Percentiles rank a stretch among this genome's conserved stretches.
These are phyloP conservation scores for Blennius ocellaris DNA, from an alignment of 2,113 vertebrate genomes.

Conservation along the genomic window DNA sequence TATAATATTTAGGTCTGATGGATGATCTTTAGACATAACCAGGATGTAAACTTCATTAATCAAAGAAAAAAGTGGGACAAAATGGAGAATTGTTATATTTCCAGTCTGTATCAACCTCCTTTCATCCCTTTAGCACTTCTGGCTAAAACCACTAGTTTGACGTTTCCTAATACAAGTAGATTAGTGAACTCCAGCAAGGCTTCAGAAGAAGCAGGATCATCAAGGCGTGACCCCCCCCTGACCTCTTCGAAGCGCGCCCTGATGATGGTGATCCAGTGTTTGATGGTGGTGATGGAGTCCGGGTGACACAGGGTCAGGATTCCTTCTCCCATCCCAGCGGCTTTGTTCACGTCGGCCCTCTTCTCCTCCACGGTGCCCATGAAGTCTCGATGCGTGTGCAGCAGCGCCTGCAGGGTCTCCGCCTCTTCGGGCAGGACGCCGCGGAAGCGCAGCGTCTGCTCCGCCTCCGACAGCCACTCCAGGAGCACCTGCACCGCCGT, in stretches of 20 bases:
- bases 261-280: slow-evolving; percentile 99
- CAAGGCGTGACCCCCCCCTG: slow-evolving; percentile 4
- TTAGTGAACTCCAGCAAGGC: too few species aligned
- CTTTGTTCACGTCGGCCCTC: slow-evolving; percentile 89
- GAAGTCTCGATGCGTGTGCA: slow-evolving; percentile 93
- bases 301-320: slow-evolving; percentile 94
- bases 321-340: slow-evolving; percentile 92
- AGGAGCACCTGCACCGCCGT: slow-evolving; percentile 91
- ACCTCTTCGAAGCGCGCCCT: slow-evolving; percentile 97
- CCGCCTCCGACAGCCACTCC: slow-evolving; percentile 98
- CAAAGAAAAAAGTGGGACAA: too few species aligned
- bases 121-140: too few species aligned
- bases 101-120: too few species aligned
- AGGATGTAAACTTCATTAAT: too few species aligned
- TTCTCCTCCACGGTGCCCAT: slow-evolving; percentile 98
- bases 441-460: slow-evolving; percentile 96
- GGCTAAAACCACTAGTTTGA: too few species aligned
- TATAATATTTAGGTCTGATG: too few species aligned
- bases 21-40: too few species aligned
- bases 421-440: slow-evolving; percentile 95
- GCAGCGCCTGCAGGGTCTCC: slow-evolving; percentile 91
- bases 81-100: too few species aligned
- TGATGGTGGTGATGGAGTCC: slow-evolving; percentile 97
- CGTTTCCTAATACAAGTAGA: too few species aligned
- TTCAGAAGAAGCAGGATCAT: too few species aligned